Evolutionary conservation across 92 coral and sea anemone species (phyloP).

Genomic region (Plumapathes pennacea): DNA sequence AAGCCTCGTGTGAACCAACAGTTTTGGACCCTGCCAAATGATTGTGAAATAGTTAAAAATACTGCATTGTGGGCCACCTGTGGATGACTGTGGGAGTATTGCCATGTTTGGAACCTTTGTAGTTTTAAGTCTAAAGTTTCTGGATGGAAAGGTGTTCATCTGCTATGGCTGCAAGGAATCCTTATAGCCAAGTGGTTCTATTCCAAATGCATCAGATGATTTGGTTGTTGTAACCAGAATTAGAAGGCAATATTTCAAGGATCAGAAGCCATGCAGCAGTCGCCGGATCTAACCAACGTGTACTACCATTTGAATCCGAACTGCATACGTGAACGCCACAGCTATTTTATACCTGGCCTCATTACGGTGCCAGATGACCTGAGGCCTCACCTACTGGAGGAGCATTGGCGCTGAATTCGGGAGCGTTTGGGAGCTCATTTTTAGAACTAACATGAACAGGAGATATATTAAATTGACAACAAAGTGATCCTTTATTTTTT

Average conservation of each 20-base stretch:
- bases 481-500: too few species aligned
- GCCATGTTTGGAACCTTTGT: slow-evolving; percentile 24
- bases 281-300: slow-evolving; percentile 27
- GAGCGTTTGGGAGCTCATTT: too few species aligned
- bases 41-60: too few species aligned
- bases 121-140: neutral
- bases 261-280: neutral
- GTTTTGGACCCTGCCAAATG: too few species aligned
- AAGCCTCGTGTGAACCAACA: too few species aligned
- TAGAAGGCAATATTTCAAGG: slow-evolving; percentile 17
- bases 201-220: slow-evolving; percentile 4
- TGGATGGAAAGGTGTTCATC: slow-evolving; percentile 5
- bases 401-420: too few species aligned
- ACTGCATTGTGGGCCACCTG: too few species aligned
- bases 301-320: slow-evolving; percentile 20
- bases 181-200: neutral
- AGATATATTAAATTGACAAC: too few species aligned
- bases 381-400: too few species aligned
- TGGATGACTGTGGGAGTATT: too few species aligned
- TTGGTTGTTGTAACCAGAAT: slow-evolving; percentile 15
- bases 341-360: neutral
- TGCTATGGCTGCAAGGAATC: slow-evolving; percentile 18
- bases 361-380: slow-evolving; percentile 9
- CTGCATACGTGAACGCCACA: slow-evolving; percentile 3
- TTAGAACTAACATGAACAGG: too few species aligned